Base-by-base conservation (phyloP, 2,888 invertebrate species). In the Operophtera brumata region DNA sequence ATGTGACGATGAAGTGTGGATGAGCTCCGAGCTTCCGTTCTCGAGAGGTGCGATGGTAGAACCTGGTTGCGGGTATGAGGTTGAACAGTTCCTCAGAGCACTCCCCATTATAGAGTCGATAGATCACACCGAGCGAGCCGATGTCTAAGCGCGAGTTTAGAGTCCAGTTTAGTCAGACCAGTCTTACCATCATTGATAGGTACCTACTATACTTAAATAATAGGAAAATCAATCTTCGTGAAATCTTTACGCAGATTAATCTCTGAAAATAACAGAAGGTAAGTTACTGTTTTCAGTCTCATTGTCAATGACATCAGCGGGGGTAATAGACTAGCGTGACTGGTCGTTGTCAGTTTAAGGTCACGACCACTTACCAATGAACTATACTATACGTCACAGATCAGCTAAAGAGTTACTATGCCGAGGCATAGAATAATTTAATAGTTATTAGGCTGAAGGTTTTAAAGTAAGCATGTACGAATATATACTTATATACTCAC, bases 271-370 rank as follows among this genome's bases (percentile, higher is more conserved):
- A 30, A 2, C 20, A 20, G 41, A 26, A n/a, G 41, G 34, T 35
- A 11, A 4, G 30, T 41, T 34, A 34, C 26, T 7, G n/a, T 11
- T 34, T 20, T 45, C 14, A 25, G 20, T 39, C 20, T 30, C 43
- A 44, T 44, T 45, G 50, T 26, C 39, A 40, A 44, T 40, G 50
- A 50, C 48, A 41, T 26, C n/a, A 20, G 12, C 25, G 37, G 20
- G 20, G 11, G 35, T 49, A 49, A 42, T 48, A 28, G 12, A 39
- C 13, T 20, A 11, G 12, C 20, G 4, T 20, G 20, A 20, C 20
- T 20, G 20, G 20, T 20, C 34, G n/a, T 44, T 40, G 45, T 12
- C 34, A 9, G 45, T 39, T 34, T 37, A 51, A 51, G 45, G 49
- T 49, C 54, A 49, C 30, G 46, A 37, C 41, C 41, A 41, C 36